Base-by-base conservation (phyloP, 2,888 invertebrate genomes). In the Latrodectus elegans region DNA sequence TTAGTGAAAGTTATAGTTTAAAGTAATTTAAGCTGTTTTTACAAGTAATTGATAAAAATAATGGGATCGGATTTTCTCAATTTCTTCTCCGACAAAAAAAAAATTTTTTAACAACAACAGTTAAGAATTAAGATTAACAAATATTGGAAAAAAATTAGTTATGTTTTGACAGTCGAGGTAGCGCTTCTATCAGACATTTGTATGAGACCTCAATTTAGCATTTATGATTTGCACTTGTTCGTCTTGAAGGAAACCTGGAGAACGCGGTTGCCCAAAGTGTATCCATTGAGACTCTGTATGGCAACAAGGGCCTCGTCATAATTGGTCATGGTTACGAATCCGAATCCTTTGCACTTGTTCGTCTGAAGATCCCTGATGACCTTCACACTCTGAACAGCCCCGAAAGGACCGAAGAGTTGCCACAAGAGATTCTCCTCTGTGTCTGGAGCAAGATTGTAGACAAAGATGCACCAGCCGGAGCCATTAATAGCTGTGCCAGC, bases 311-410 rank as follows among this genome's bases (percentile, higher is more conserved):
- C 97, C 93, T 99, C 98, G 92, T 98, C 98, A 92, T 99, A 98
- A 93, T 98, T 97, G 92, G 97, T 97, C 98, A 99, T 99, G 90
- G 98, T 98, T 91, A 99, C 98, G 93, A 98, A 98, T 90, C 98
- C 99, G 93, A 98, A 99, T 90, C 99, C 99, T 94, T 98, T 98
- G 94, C 98, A 98, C 93, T 98, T 98, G 94, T 97, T 97, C 90
- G 97, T 97, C 92, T 97, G 96, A 91, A 97, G 95, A 94, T 98
- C 98, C 92, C 97, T 95, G 92, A 98, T 97, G 91, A 98, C 97
- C 94, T 98, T 98, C 91, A 98, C 98, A 94, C 96, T 96, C 93
- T 98, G 97, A 92, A 99, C 98, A 91, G 98, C 98, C 91, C 98
- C 98, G 92, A 98, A 99, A 75, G 98, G 98, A 90, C 98, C 98